Base-by-base conservation (phyloP, 2,797 vertebrate species). In the Enteromius argenteus region DNA sequence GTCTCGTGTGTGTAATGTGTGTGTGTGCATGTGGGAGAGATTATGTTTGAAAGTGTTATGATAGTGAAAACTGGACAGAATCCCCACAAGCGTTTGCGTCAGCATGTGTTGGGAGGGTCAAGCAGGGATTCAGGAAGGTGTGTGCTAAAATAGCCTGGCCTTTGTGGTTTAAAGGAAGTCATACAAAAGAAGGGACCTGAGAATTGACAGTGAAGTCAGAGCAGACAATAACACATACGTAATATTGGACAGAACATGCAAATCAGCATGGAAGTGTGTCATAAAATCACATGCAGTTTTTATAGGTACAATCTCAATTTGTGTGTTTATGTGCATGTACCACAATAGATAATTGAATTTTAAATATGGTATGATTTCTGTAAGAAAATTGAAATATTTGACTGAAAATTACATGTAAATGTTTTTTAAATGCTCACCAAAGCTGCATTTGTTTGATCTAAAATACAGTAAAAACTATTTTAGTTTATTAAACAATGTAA, bases 121-220 rank as follows among this genome's bases (percentile, higher is more conserved):
- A 32, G 42, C 56, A 21, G 67, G 27, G 30, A 86, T 30, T 79
- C 85, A 89, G 89, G 87, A 90, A 66, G 76, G 92, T 92, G 90
- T 91, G 30, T 84, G 86, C 91, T 84, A 92, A 94, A 95, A 94
- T 94, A 93, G 90, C 74, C 79, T 84, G 60, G 64, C 81, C 89
- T 93, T 94, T 94, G 93, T 93, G 80, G 68, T 3, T 77, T 71
- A 75, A 68, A 93, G 94, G 93, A 95, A 94, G 93, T 90, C 85
- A 90, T 93, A 90, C 87, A 87, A 85, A 89, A 84, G 86, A 30
- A 79, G 79, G 46, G 88, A 74, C 83, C 94, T 96, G 96, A 96
- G 96, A 96, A 96, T 87, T 86, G 81, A 77, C 90, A 92, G 94
- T 96, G 95, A 97, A 95, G 94, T 96, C 95, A 95, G 76, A 80